Percentiles rank a stretch among this genome's conserved stretches.
Evolutionary conservation across 2,888 invertebrate species (phyloP).

Genomic region (Cheiracanthium punctorium): DNA sequence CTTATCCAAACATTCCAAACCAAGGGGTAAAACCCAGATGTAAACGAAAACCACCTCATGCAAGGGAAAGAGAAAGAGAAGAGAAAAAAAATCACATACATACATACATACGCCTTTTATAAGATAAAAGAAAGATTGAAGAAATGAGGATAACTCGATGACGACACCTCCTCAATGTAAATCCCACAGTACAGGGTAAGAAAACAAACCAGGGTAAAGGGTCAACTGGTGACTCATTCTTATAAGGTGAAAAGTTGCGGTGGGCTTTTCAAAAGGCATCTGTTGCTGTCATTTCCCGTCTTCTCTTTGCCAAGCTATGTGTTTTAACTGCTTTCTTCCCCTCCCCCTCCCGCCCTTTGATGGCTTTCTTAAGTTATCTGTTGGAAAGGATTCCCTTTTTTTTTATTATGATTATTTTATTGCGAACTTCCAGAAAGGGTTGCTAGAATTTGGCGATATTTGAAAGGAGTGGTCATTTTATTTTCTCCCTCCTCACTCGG

Average conservation of each 20-base stretch:
- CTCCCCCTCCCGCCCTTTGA: background rate
- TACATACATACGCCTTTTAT: too few species aligned
- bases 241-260: slow-evolving; percentile 55
- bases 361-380: slow-evolving; percentile 25
- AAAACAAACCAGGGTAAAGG: slow-evolving; percentile 60
- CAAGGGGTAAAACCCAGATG: slow-evolving; percentile 44
- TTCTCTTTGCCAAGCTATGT: background rate
- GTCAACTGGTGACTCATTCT: slow-evolving; percentile 55
- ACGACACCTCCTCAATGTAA: slow-evolving; percentile 48
- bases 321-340: background rate
- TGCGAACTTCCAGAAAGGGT: background rate
- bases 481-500: too few species aligned
- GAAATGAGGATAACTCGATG: slow-evolving; percentile 29
- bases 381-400: slow-evolving; percentile 14
- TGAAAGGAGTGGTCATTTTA: slow-evolving; percentile 5
- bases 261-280: slow-evolving; percentile 40
- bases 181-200: slow-evolving; percentile 51
- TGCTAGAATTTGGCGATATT: slow-evolving; percentile 17
- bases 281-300: slow-evolving; percentile 51
- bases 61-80: background rate
- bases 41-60: slow-evolving; percentile 38
- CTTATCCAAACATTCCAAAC: slow-evolving; percentile 56
- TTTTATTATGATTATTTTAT: too few species aligned
- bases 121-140: slow-evolving; percentile 2
- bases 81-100: background rate